These are phyloP conservation scores for Lophochroa leadbeateri DNA, from an alignment of 2,113 vertebrate species.

Conservation along the genomic window DNA sequence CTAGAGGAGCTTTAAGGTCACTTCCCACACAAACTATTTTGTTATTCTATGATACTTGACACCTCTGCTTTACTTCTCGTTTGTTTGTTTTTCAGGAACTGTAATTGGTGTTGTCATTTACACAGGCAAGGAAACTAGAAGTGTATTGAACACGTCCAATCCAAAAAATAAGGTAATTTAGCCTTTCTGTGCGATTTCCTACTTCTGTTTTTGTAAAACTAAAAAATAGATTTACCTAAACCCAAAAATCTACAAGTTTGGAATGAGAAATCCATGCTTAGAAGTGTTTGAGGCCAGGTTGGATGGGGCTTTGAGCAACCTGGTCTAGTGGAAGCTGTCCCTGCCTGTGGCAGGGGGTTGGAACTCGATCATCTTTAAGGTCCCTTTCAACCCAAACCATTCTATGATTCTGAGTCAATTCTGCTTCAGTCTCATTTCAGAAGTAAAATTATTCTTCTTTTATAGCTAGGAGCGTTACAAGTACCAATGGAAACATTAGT, in stretches of 20 bases:
- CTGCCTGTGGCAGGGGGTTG: not conserved
- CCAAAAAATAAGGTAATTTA: conserved; percentile 93
- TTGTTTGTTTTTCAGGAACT: conserved; percentile 83
- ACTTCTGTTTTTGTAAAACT: not conserved
- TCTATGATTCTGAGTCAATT: not conserved
- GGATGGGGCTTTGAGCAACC: not conserved
- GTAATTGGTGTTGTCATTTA: conserved; percentile 99
- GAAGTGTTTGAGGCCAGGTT: not conserved
- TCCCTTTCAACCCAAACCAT: not conserved
- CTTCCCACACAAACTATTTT: not conserved
- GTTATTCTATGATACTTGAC: not conserved
- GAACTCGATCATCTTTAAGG: not conserved
- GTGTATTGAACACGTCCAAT: conserved; percentile 94
- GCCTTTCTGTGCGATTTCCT: not conserved
- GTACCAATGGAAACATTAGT: not conserved
- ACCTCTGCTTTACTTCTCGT: not conserved
- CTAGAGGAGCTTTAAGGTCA: not conserved
- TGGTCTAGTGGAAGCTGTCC: not conserved
- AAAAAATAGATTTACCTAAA: not conserved
- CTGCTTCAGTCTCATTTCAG: not conserved
- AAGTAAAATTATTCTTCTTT: not conserved
- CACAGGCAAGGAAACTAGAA: conserved; percentile 96
- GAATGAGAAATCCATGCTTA: not conserved
- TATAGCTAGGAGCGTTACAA: not conserved
- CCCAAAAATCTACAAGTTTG: not conserved